These are phyloP conservation scores for Nannoperca obscura DNA, from an alignment of 2,797 vertebrate genomes.

Conservation along the genomic window DNA sequence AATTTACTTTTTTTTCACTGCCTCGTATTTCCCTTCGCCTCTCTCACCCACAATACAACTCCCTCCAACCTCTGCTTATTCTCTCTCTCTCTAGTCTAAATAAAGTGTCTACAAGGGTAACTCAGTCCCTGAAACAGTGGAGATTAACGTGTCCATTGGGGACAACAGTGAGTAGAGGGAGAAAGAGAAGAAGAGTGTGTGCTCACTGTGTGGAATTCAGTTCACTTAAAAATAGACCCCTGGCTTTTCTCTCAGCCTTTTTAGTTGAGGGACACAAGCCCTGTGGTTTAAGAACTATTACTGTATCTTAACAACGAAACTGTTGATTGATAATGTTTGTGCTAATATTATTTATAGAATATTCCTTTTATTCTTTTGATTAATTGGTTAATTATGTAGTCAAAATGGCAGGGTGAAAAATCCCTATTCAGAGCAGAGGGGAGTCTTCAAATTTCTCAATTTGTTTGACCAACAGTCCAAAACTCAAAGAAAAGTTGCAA, in stretches of 20 bases:
- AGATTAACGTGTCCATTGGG: constrained; percentile 71
- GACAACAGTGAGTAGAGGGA: constrained; percentile 51
- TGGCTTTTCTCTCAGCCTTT: constrained; percentile 51
- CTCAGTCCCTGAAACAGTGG: constrained; percentile 60
- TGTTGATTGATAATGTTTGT: not conserved
- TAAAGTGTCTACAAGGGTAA: constrained; percentile 69
- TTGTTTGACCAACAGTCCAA: not conserved
- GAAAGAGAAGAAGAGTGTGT: constrained; percentile 51
- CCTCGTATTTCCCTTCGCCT: constrained; percentile 5
- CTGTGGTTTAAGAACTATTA: not conserved
- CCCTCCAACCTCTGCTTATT: constrained; percentile 21
- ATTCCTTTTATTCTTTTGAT: not conserved
- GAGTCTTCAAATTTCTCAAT: not conserved
- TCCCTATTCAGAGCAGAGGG: not conserved
- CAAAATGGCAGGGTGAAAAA: not conserved
- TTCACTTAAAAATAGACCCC: constrained; percentile 77
- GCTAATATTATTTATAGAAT: not conserved
- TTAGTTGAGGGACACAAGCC: not conserved
- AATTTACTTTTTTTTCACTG: not conserved
- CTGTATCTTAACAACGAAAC: not conserved
- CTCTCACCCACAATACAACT: not conserved
- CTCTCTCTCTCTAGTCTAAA: constrained; percentile 58
- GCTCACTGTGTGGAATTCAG: constrained; percentile 68
- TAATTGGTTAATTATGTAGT: not conserved
- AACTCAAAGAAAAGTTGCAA: not conserved